phyloP scores from a whole-genome alignment of 2,113 vertebrate species.

The Oxyruncus cristatus region DNA sequence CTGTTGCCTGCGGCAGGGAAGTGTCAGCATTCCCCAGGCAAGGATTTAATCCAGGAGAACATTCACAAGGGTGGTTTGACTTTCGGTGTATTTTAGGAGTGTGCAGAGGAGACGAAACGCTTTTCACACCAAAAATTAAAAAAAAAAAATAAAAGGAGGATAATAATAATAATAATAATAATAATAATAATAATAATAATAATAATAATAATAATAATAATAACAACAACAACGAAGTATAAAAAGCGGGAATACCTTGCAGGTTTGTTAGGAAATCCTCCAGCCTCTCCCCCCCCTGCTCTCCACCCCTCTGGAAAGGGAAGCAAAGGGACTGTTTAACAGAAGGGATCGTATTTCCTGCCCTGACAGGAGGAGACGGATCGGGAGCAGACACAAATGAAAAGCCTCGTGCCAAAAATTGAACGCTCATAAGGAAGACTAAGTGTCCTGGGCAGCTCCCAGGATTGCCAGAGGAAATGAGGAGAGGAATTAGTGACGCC shows the following conservation, averaged over 20 bases:
- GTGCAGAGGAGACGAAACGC: neutral
- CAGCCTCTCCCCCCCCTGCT: neutral
- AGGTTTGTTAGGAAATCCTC: neutral
- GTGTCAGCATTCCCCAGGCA: neutral
- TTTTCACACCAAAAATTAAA: neutral
- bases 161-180: neutral
- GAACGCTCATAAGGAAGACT: conserved; percentile 67
- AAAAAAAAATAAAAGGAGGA: neutral
- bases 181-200: neutral
- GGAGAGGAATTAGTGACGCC: conserved; percentile 17
- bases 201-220: neutral
- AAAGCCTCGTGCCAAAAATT: conserved; percentile 46
- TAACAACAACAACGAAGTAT: neutral
- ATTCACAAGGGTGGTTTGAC: neutral
- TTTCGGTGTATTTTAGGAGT: neutral
- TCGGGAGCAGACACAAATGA: conserved; percentile 65
- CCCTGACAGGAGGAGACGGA: conserved; percentile 68
- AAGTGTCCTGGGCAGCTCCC: conserved; percentile 44
- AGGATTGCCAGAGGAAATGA: conserved; percentile 57
- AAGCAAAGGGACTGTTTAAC: conserved; percentile 43
- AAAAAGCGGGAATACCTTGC: neutral
- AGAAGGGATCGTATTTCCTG: conserved; percentile 56
- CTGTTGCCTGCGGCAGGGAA: neutral
- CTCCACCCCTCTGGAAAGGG: neutral
- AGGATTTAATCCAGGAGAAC: neutral